phyloP scores from a whole-genome alignment of 2,797 vertebrate species.

The Silurus lanzhouensis region DNA sequence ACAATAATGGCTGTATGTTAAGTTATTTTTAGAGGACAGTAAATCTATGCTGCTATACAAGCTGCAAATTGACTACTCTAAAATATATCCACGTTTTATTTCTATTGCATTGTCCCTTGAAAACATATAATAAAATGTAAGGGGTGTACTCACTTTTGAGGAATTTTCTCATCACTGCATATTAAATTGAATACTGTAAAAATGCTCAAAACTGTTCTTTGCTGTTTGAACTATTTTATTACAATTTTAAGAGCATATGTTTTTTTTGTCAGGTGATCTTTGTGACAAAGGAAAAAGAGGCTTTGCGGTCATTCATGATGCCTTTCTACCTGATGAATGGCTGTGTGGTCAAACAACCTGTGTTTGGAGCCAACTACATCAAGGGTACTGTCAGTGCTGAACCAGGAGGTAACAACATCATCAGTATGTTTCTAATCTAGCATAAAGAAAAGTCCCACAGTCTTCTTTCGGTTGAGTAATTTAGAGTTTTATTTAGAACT shows the following conservation, averaged over 20 bases:
- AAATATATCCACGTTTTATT: too few species aligned
- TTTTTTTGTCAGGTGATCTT: slow-evolving; percentile 85
- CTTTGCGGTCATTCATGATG: slow-evolving; percentile 95
- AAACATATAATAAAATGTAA: too few species aligned
- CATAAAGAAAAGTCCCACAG: background rate
- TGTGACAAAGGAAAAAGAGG: slow-evolving; percentile 86
- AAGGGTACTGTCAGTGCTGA: slow-evolving; percentile 88
- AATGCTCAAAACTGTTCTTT: background rate
- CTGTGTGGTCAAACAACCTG: slow-evolving; percentile 96
- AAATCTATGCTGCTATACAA: too few species aligned
- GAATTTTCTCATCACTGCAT: too few species aligned
- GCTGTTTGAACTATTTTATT: background rate
- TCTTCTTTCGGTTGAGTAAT: background rate
- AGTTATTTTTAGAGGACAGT: too few species aligned
- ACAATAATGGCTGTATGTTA: too few species aligned
- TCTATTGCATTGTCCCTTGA: too few species aligned
- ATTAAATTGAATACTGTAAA: background rate
- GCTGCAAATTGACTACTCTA: too few species aligned
- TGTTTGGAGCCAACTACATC: slow-evolving; percentile 95
- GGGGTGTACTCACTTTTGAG: too few species aligned
- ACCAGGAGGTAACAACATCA: slow-evolving; percentile 80
- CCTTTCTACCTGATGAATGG: slow-evolving; percentile 96
- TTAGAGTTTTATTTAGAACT: background rate
- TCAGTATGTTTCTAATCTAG: background rate
- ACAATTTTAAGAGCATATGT: background rate